These are phyloP conservation scores for Setophaga kirtlandii DNA, from an alignment of 2,113 vertebrate genomes.

Conservation along the genomic window DNA sequence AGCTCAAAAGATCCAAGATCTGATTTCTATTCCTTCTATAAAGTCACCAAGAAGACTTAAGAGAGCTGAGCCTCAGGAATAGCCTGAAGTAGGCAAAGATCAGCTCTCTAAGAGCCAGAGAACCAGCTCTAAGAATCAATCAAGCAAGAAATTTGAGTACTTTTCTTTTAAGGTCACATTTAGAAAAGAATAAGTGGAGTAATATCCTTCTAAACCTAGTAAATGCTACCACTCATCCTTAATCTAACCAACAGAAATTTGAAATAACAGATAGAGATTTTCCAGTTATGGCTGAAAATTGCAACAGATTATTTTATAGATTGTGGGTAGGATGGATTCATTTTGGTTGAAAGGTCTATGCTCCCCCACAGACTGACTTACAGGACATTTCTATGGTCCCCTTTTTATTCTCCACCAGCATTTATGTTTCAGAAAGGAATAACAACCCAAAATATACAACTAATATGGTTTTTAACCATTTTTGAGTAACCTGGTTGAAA, in stretches of 20 bases:
- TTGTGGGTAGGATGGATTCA: background rate
- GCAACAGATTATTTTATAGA: background rate
- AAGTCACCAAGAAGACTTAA: background rate
- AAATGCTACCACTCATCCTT: background rate
- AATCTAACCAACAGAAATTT: background rate
- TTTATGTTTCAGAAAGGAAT: background rate
- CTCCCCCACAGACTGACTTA: background rate
- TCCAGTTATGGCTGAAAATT: background rate
- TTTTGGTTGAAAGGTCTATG: background rate
- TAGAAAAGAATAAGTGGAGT: background rate
- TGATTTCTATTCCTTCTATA: background rate
- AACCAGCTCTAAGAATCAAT: background rate
- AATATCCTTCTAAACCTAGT: background rate
- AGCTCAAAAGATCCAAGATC: background rate
- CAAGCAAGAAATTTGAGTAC: background rate
- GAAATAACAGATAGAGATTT: background rate
- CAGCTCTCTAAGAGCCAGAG: background rate
- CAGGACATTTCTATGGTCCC: background rate
- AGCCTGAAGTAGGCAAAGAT: background rate
- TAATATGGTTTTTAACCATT: fast-evolving
- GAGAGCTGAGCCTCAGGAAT: background rate
- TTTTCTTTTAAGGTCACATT: background rate
- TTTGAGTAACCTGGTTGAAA: background rate
- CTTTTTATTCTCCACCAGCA: background rate
- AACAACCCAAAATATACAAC: background rate